Evolutionary conservation across 2,888 invertebrate genomes (phyloP).

Genomic region (Patella caerulea): DNA sequence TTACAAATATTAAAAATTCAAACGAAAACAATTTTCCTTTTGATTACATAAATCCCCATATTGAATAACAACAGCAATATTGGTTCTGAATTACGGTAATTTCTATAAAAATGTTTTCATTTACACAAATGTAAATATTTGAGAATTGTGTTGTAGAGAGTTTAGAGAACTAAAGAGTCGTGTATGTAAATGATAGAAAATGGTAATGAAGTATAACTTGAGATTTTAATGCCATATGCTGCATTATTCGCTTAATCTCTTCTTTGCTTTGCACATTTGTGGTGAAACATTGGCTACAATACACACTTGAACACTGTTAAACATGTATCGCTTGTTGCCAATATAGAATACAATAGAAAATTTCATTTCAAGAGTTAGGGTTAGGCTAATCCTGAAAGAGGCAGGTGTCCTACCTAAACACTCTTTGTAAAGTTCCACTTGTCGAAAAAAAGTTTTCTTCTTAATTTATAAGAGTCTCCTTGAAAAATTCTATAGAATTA

Average conservation of each 20-base stretch:
- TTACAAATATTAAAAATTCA: no score
- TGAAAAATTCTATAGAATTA: constrained; percentile 2
- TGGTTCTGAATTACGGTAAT: no score
- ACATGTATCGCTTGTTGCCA: neutral
- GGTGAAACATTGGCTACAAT: neutral
- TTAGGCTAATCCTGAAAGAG: neutral
- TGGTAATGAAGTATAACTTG: neutral
- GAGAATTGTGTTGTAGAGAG: no score
- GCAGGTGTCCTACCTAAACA: constrained; percentile 6
- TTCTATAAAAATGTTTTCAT: no score
- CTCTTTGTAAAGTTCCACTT: neutral
- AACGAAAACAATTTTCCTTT: no score
- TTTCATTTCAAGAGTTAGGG: neutral
- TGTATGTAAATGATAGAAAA: neutral
- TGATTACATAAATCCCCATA: no score
- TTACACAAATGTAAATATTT: no score
- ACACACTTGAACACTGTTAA: neutral
- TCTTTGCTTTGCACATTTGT: neutral
- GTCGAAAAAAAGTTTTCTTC: neutral
- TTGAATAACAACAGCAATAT: no score
- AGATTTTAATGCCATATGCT: constrained; percentile 7
- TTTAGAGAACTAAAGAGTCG: no score
- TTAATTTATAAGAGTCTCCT: neutral
- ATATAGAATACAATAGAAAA: constrained; percentile 2
- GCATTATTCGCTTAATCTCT: constrained; percentile 4